Evolutionary conservation across 37 sponge, comb jelly and placozoan genomes (phyloP).

Genomic region (Cliona cf. orientalis): DNA sequence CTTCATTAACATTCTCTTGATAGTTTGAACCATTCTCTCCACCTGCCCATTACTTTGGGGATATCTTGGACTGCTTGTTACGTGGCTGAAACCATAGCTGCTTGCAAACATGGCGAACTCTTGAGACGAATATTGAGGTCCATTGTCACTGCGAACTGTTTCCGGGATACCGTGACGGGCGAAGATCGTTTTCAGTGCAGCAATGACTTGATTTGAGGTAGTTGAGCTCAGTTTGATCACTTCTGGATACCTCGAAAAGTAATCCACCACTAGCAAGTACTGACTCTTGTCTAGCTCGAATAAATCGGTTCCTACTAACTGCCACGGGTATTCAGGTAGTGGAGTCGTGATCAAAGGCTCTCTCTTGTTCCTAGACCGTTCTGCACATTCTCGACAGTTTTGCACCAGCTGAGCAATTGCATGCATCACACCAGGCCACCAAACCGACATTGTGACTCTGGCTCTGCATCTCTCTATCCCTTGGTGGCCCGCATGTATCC

Average conservation of each 20-base stretch:
- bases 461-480: conserved; percentile 27
- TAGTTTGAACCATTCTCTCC: conserved; percentile 13
- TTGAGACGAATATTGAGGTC: conserved; percentile 49
- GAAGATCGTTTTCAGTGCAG: conserved; percentile 6
- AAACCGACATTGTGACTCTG: background rate
- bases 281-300: conserved; percentile 2
- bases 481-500: conserved; percentile 53
- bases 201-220: background rate
- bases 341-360: conserved; percentile 35
- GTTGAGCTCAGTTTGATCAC: conserved; percentile 18
- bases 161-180: conserved; percentile 19
- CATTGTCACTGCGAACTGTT: conserved; percentile 40
- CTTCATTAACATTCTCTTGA: conserved; percentile 3
- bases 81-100: conserved; percentile 9
- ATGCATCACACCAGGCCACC: background rate
- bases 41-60: conserved; percentile 37
- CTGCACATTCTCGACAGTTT: background rate
- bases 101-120: conserved; percentile 30
- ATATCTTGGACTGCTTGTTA: conserved; percentile 11
- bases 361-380: background rate
- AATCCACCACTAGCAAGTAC: conserved; percentile 18
- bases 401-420: background rate
- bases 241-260: conserved; percentile 49
- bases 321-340: conserved; percentile 46
- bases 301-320: conserved; percentile 25